These are phyloP conservation scores for Dicaeum eximium DNA, from an alignment of 2,113 vertebrate genomes.

Conservation along the genomic window DNA sequence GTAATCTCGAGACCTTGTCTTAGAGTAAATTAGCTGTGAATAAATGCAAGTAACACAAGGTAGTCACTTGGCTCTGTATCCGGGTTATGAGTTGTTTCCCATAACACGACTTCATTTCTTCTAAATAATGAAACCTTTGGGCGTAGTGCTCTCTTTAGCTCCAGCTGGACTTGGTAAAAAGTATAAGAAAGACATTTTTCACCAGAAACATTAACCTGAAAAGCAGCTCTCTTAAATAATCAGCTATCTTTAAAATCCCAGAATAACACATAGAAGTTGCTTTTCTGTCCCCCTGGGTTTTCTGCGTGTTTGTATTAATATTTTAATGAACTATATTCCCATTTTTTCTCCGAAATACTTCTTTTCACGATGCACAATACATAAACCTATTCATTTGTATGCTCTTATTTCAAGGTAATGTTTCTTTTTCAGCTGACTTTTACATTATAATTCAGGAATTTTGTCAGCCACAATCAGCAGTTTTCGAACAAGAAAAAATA, in stretches of 20 bases:
- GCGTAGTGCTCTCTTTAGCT: neutral
- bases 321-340: neutral
- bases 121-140: neutral
- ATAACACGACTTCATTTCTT: neutral
- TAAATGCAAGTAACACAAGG: constrained; percentile 3
- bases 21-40: neutral
- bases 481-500: neutral
- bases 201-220: neutral
- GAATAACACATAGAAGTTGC: rapidly evolving
- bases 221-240: neutral
- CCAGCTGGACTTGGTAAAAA: neutral
- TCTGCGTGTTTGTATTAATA: rapidly evolving
- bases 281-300: neutral
- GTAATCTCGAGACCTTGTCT: rapidly evolving
- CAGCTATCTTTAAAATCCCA: neutral
- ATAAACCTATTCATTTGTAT: rapidly evolving
- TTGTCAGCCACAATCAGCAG: neutral
- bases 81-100: neutral
- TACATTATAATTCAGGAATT: neutral
- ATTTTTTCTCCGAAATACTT: neutral
- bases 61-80: neutral
- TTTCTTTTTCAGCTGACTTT: neutral
- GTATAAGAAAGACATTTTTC: rapidly evolving
- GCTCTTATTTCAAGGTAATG: neutral
- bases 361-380: rapidly evolving